A percentile compares a stretch with the other conserved stretches of the same genome.
Conservation (phyloP, 2,888 invertebrate genomes). For the Pristionchus exspectatus region DNA sequence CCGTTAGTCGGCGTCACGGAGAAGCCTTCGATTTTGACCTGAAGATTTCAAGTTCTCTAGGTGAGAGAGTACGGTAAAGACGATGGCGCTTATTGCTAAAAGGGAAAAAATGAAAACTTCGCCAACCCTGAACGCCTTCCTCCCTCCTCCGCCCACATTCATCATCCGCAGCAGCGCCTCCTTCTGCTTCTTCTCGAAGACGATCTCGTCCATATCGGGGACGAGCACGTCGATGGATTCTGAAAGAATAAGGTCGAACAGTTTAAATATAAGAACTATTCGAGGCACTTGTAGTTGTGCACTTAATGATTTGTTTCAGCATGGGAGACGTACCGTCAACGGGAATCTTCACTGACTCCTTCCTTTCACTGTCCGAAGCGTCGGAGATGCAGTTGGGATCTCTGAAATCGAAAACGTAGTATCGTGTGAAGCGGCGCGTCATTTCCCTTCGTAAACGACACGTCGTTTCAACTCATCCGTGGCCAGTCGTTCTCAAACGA, state of each 20-base stretch:
- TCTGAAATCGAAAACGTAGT: neutral
- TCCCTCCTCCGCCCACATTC: neutral
- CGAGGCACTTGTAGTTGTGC: no score
- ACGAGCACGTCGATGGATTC: neutral
- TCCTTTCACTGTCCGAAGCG: neutral
- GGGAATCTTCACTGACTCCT: neutral
- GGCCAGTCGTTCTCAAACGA: no score
- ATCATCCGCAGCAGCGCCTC: neutral
- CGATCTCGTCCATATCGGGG: neutral
- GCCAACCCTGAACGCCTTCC: neutral
- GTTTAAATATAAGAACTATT: no score
- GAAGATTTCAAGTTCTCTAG: no score
- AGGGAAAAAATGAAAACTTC: no score
- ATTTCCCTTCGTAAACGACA: no score
- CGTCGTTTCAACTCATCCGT: no score
- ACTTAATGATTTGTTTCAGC: no score
- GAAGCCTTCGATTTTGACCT: neutral
- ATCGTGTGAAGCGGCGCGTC: no score
- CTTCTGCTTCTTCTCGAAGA: neutral
- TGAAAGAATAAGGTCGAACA: neutral
- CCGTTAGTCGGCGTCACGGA: neutral
- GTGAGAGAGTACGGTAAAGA: no score
- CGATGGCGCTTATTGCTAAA: no score
- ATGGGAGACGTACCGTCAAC: neutral
- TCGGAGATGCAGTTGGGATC: neutral